Conservation (phyloP, 2,888 invertebrate genomes). For the Flexamia atlantica region DNA sequence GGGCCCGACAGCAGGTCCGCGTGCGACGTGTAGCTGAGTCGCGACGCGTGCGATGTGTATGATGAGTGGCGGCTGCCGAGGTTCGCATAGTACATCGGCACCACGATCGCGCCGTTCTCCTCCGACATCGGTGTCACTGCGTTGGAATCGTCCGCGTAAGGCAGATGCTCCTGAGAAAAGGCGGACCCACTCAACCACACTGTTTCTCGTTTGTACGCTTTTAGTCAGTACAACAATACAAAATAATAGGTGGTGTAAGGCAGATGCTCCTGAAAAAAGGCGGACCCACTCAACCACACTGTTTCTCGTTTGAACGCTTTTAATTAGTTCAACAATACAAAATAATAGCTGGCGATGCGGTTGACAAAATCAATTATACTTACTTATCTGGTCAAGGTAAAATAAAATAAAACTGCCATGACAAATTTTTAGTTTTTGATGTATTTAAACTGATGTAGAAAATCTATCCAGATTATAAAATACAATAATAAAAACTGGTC, state of each 20-base stretch:
- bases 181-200: conserved; percentile 53
- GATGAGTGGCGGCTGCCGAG: conserved; percentile 96
- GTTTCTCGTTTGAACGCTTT: too few species aligned
- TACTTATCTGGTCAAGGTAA: too few species aligned
- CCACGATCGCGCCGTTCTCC: conserved; percentile 96
- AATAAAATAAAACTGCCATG: too few species aligned
- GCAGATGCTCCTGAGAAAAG: conserved; percentile 86
- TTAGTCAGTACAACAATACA: too few species aligned
- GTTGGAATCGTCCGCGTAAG: conserved; percentile 98
- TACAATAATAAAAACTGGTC: too few species aligned
- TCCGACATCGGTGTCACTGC: conserved; percentile 99
- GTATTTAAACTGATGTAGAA: too few species aligned
- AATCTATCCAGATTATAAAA: too few species aligned
- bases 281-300: conserved; percentile 57
- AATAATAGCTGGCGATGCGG: conserved; percentile 98
- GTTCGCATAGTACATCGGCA: conserved; percentile 93
- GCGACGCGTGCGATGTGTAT: conserved; percentile 96
- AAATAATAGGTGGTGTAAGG: conserved; percentile 99
- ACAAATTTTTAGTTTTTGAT: too few species aligned
- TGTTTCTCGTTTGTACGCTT: too few species aligned
- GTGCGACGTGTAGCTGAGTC: conserved; percentile 96
- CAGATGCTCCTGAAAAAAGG: conserved; percentile 83
- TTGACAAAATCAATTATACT: too few species aligned
- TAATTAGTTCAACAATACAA: too few species aligned
- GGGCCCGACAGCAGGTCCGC: conserved; percentile 88